Evolutionary conservation across 2,888 invertebrate species (phyloP), one percentile per base, ranked within the genome.

Genomic region (Trichacis sp.): DNA sequence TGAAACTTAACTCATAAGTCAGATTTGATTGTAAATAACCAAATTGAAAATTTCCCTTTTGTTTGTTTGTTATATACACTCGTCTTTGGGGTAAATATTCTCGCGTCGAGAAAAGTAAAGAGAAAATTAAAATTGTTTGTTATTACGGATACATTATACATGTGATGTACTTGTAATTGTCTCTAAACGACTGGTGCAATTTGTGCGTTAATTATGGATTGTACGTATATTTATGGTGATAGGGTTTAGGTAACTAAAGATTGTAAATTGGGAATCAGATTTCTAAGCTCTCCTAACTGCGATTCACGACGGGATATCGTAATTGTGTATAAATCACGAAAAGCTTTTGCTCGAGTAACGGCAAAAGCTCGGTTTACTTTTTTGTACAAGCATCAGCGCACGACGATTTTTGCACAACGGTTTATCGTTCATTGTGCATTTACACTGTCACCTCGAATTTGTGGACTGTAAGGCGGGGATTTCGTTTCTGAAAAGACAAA

Each of bases 281-380:
- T 69, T 69, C 70, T 64, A 48, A 68, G 61, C 64, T 69, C 64
- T 67, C 68, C 57, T 61, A 62, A 60, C 56, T 62, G 70, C 59
- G 59, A 70, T 68, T 70, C 71, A 68, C 65, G 69, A 73, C 71
- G 67, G 70, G 72, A 69, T 72, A 68, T 48, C 48, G 14, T 40
- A 14, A 14, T 40, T 40, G 15, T 40, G 40, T 40, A 40, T 40
- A 14, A 15, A 51, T 49, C 68, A 76, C 64, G 73, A 12, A 75
- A 73, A 68, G 75, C 77, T 69, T 71, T 71, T 71, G 69, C 74
- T 74, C 74, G 68, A 77, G 74, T 76, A 40, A 40, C 40, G 14
- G 14, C 15, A 8, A n/a, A n/a, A n/a, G n/a, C n/a, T n/a, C n/a
- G n/a, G n/a, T n/a, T 40, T 40, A 15, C 14, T 40, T 15, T 40